Percentiles rank a stretch among this genome's conserved stretches.
phyloP scores from a whole-genome alignment of 2,113 vertebrate species.

The Opisthocomus hoazin region DNA sequence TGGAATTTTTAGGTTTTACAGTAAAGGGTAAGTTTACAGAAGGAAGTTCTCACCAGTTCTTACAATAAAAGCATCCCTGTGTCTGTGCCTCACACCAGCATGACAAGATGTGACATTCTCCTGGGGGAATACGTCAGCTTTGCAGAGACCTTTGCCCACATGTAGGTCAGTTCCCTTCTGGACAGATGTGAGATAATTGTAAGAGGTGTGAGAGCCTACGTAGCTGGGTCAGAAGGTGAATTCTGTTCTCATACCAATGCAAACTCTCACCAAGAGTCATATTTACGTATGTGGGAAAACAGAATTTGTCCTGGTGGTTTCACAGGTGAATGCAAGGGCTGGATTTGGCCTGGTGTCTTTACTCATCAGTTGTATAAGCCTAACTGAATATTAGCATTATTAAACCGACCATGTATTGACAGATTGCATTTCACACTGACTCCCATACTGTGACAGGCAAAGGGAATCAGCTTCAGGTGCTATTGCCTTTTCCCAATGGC shows the following conservation, averaged over 20 bases:
- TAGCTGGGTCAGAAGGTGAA: neutral
- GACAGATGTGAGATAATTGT: conserved; percentile 16
- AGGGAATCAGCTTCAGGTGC: neutral
- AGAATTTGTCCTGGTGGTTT: neutral
- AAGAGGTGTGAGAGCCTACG: neutral
- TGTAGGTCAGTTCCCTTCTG: conserved; percentile 18
- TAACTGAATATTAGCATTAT: conserved; percentile 6
- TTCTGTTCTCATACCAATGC: neutral
- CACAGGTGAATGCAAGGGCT: neutral
- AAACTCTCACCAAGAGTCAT: neutral
- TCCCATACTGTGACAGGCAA: neutral
- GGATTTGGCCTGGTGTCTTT: neutral
- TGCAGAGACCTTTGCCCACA: neutral
- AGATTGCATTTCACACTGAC: neutral
- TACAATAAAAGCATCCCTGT: neutral
- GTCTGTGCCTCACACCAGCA: neutral
- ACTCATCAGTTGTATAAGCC: neutral
- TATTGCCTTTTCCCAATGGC: neutral
- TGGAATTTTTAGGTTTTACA: neutral
- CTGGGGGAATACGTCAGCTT: neutral
- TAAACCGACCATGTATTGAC: neutral
- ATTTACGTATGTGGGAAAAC: neutral
- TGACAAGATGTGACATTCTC: neutral
- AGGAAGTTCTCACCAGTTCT: neutral
- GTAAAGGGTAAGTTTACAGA: neutral